Conservation (phyloP, 37 sponge, comb jelly and placozoan species). For the Spongilla lacustris region DNA sequence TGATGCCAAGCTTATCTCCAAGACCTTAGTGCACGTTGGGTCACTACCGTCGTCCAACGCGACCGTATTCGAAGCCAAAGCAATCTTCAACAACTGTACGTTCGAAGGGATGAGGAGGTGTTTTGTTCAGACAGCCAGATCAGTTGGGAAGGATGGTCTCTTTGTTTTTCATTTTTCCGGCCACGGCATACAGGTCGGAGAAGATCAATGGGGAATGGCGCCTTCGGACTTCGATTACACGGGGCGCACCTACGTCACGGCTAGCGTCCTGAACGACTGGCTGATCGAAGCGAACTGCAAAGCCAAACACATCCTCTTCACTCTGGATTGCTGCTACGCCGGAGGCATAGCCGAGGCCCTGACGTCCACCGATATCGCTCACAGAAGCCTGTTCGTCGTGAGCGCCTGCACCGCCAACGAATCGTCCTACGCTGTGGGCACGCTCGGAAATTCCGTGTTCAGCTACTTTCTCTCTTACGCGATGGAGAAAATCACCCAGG, state of each 20-base stretch:
- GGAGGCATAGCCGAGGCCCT: slow-evolving; percentile 34
- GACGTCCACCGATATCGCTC: neutral
- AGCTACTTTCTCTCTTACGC: slow-evolving; percentile 36
- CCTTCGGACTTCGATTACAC: slow-evolving; percentile 26
- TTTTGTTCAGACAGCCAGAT: slow-evolving; percentile 48
- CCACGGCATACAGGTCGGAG: slow-evolving; percentile 47
- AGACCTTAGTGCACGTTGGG: slow-evolving; percentile 10
- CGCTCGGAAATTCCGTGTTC: slow-evolving; percentile 50
- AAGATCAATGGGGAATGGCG: slow-evolving; percentile 18
- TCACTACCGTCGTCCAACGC: slow-evolving; percentile 22
- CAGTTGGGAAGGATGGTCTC: slow-evolving; percentile 49
- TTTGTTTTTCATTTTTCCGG: slow-evolving; percentile 73
- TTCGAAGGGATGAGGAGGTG: slow-evolving; percentile 42
- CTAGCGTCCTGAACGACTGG: slow-evolving; percentile 5
- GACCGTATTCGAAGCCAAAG: slow-evolving; percentile 22
- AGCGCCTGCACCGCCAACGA: slow-evolving; percentile 22
- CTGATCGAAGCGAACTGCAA: slow-evolving; percentile 5
- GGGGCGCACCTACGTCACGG: slow-evolving; percentile 16
- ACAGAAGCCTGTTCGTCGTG: slow-evolving; percentile 1
- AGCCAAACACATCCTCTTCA: slow-evolving; percentile 42
- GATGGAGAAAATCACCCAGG: neutral
- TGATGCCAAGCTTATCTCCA: slow-evolving; percentile 32
- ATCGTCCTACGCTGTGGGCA: slow-evolving; percentile 1
- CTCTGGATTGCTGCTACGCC: slow-evolving; percentile 47
- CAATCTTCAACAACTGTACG: slow-evolving; percentile 13